Percentiles rank a stretch among this genome's conserved stretches.
Conservation (phyloP, 2,113 vertebrate species). For the Dicaeum eximium region DNA sequence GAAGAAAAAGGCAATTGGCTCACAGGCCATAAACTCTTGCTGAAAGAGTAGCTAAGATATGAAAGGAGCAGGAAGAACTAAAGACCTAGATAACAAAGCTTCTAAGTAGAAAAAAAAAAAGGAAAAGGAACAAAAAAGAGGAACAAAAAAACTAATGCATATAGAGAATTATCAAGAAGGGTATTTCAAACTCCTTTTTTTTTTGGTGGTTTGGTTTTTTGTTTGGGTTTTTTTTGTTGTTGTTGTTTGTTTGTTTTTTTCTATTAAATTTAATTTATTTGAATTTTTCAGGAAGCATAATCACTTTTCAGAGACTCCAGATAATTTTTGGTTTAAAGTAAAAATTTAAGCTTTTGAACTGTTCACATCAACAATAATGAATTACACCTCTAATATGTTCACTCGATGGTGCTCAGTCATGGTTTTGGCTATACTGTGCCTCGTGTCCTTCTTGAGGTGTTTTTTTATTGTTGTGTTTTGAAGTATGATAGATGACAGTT, state of each 20-base stretch:
- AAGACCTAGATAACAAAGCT: constrained; percentile 13
- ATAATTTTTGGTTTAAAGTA: neutral
- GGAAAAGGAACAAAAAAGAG: neutral
- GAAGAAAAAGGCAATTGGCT: constrained; percentile 40
- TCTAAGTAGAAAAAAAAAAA: neutral
- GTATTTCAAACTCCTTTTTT: neutral
- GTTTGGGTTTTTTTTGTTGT: neutral
- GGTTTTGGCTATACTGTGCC: neutral
- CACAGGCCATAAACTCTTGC: constrained; percentile 27
- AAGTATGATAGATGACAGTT: neutral
- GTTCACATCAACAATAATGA: neutral
- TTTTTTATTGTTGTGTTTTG: neutral
- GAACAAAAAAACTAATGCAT: neutral
- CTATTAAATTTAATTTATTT: neutral
- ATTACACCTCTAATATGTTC: neutral
- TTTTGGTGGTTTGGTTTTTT: no score
- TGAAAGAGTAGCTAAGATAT: constrained; percentile 29
- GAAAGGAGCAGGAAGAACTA: constrained; percentile 21
- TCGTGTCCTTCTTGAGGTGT: neutral
- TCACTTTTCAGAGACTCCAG: neutral
- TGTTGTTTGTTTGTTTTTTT: neutral
- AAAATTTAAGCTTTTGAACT: neutral
- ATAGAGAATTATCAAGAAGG: neutral
- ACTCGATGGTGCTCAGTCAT: neutral
- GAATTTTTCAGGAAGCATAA: neutral